Evolutionary conservation across 2,113 vertebrate species (phyloP), one percentile per base, ranked within the genome.

Genomic region (Colius striatus): DNA sequence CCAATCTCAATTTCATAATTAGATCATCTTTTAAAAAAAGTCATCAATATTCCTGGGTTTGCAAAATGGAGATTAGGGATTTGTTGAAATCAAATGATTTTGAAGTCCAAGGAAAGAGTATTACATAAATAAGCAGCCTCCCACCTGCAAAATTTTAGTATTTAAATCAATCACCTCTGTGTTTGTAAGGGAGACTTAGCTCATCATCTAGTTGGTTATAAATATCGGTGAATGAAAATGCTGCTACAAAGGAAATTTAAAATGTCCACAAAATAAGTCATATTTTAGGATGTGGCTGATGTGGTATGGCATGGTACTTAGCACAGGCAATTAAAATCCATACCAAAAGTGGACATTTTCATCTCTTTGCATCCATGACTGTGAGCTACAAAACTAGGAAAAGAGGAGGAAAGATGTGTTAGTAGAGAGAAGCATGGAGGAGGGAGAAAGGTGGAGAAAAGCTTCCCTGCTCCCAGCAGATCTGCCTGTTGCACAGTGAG

Each of bases 121-220:
- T 90, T 86, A 72, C 20, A 87, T 78, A 77, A 95, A 78, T 51
- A 84, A 78, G 17, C 6, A 23, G 32, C 68, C 32, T 88, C 7
- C 17, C 32, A 26, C 63, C 7, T 21, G 13, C 0, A 26, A 47
- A 76, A 74, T 30, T 9, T 29, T 43, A 67, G 25, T 57, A 20
- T 47, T 90, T 96, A 67, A 94, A 61, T 90, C 87, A 79, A 8
- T 80, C 38, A 78, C 10, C 55, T 77, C 34, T 82, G 18, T n/a
- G 38, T 57, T 68, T 94, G 60, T 94, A 83, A 87, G 45, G 71
- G 80, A 97, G 65, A 84, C 79, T 80, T 94, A 89, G 87, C 45
- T 96, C 82, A 92, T 94, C 94, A 89, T 90, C 73, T 88, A 51
- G n/a, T 47, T 84, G 36, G n/a, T 86, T 38, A 87, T 92, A 96